These are phyloP conservation scores for Lepidochrysops patricia DNA, from an alignment of 2,888 invertebrate species.

Conservation along the genomic window DNA sequence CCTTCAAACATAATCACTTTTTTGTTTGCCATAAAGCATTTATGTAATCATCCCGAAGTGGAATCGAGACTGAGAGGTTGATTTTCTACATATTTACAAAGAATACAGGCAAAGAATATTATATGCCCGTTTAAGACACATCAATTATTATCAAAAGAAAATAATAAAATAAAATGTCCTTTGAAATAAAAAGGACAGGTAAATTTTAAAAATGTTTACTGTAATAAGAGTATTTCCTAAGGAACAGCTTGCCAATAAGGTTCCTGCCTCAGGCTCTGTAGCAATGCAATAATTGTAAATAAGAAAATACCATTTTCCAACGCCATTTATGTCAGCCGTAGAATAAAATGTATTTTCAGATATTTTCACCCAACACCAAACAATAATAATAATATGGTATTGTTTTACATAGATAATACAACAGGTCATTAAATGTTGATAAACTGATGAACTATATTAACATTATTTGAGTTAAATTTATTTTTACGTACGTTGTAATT, in stretches of 20 bases:
- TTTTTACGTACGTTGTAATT: too few species aligned
- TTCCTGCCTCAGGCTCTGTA: not conserved
- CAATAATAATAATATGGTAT: too few species aligned
- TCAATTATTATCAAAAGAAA: not conserved
- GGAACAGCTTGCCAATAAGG: constrained; percentile 11
- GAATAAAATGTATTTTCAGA: constrained; percentile 3
- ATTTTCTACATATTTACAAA: too few species aligned
- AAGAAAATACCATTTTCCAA: constrained; percentile 11
- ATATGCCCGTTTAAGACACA: not conserved
- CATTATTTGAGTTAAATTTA: too few species aligned
- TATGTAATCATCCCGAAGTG: too few species aligned
- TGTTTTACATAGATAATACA: too few species aligned
- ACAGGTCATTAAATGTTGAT: too few species aligned
- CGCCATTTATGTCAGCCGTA: constrained; percentile 5
- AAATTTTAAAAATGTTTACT: constrained; percentile 5
- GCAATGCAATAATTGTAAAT: constrained; percentile 10
- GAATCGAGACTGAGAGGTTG: too few species aligned
- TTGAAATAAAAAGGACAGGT: constrained; percentile 16
- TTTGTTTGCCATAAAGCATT: too few species aligned
- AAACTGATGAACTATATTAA: too few species aligned
- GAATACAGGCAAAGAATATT: too few species aligned
- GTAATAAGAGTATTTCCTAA: not conserved
- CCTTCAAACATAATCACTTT: too few species aligned
- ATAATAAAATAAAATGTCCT: not conserved
- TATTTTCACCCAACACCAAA: not conserved